Evolutionary conservation across 2,888 invertebrate species (phyloP), one percentile per base, ranked within the genome.

Genomic region (Tethea ocularis): DNA sequence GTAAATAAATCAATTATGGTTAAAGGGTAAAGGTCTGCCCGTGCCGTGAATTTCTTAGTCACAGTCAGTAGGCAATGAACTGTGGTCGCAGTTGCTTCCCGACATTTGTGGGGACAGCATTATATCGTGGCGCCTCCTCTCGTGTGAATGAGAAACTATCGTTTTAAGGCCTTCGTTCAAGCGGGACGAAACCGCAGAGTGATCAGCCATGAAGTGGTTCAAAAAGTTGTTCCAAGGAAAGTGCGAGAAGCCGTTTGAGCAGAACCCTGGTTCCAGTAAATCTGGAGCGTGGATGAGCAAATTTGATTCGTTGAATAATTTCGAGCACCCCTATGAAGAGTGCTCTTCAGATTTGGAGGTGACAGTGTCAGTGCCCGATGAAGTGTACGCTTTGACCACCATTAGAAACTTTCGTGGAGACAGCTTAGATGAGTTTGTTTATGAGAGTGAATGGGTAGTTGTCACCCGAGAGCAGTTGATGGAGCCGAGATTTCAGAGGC

Each of bases 121-220:
- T 65, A 62, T 57, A 51, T 58, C 67, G 71, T 29, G 23, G 36
- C 58, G 56, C 60, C 59, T 64, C 68, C 71, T n/a, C 33, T 54
- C 67, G 86, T 88, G 85, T 92, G 89, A 91, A 94, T 94, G 94
- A 94, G 94, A 94, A 94, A 94, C 82, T 87, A 91, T 84, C 93
- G 93, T 71, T 94, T 94, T 82, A 94, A 93, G 67, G 94, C 94
- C 79, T 95, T 95, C 82, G 89, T 94, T 72, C 90, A 94, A 86
- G 94, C 95, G 92, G 94, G 94, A 66, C 93, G 89, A 80, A 95
- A 95, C 93, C 95, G 95, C 91, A 89, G 82, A 78, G 89, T 83
- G 57, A 95, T 95, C 70, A 85, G 93, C 74, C 89, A 95, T 94
- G 95, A 94, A 88, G 80, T 95, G 94, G 95, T 95, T 94, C 94